phyloP scores from a whole-genome alignment of 2,888 invertebrate species.

The Latheticus oryzae region DNA sequence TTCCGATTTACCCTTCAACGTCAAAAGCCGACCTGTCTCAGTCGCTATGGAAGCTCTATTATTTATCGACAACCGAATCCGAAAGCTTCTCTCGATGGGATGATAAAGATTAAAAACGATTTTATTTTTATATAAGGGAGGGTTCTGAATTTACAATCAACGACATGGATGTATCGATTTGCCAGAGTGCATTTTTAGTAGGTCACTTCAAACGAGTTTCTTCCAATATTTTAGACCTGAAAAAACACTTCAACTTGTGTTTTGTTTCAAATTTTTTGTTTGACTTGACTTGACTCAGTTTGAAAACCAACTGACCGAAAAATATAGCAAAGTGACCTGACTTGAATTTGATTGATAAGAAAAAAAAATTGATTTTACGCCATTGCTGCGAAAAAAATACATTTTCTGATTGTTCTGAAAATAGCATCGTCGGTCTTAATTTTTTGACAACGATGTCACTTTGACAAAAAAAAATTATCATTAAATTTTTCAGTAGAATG shows the following conservation, averaged over 20 bases:
- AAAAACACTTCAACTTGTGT: neutral
- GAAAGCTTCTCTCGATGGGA: conserved; percentile 34
- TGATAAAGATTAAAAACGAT: conserved; percentile 28
- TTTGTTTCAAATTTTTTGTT: neutral
- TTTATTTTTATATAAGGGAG: conserved; percentile 20
- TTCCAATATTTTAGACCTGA: neutral
- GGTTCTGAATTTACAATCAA: conserved; percentile 8
- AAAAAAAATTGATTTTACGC: too few species aligned
- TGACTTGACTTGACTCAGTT: too few species aligned
- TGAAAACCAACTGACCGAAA: too few species aligned
- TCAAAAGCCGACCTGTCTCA: conserved; percentile 54
- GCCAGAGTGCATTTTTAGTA: conserved; percentile 10
- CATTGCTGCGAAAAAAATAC: too few species aligned
- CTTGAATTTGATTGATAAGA: too few species aligned
- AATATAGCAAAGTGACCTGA: too few species aligned
- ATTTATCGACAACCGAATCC: conserved; percentile 56
- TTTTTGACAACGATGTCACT: too few species aligned
- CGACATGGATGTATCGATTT: neutral
- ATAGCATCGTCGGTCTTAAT: too few species aligned
- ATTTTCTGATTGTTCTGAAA: too few species aligned
- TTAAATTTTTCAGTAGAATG: too few species aligned
- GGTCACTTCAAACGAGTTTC: too few species aligned
- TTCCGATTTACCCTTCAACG: conserved; percentile 48
- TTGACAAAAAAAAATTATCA: too few species aligned
- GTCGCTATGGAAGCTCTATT: conserved; percentile 52